phyloP scores from a whole-genome alignment of 2,888 invertebrate genomes.

The Ichneumon xanthorius region DNA sequence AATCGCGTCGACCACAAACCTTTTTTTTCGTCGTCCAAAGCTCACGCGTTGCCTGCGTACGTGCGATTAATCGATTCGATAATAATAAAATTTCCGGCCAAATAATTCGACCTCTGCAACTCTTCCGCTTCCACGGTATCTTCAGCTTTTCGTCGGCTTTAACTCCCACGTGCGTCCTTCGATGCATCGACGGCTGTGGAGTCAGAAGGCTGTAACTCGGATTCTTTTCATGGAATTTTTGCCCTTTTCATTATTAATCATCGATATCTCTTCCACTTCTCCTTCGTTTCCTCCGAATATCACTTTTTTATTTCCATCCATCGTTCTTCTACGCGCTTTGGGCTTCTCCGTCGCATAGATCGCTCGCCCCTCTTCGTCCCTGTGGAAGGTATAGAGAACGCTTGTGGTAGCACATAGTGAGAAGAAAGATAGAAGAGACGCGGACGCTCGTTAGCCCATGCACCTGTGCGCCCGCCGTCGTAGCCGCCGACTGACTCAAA shows the following conservation, averaged over 20 bases:
- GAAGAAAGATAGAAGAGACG: constrained; percentile 57
- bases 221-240: no score
- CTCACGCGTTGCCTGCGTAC: background rate
- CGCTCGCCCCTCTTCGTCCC: constrained; percentile 50
- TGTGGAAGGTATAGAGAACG: constrained; percentile 24
- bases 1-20: constrained; percentile 22
- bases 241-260: no score
- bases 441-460: constrained; percentile 78
- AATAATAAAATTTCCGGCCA: constrained; percentile 22
- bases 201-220: no score
- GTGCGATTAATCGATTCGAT: background rate
- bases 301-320: constrained; percentile 60
- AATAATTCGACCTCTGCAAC: background rate
- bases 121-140: background rate
- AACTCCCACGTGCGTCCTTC: background rate
- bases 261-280: background rate
- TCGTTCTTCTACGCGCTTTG: constrained; percentile 68
- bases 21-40: constrained; percentile 12
- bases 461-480: constrained; percentile 77
- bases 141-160: background rate
- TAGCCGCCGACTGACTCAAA: constrained; percentile 72
- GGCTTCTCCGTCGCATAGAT: constrained; percentile 45
- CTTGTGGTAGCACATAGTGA: constrained; percentile 29
- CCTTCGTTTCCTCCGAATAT: constrained; percentile 44
- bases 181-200: background rate